Evolutionary conservation across 2,113 vertebrate genomes (phyloP).

Genomic region (Microcebus lehilahytsara): DNA sequence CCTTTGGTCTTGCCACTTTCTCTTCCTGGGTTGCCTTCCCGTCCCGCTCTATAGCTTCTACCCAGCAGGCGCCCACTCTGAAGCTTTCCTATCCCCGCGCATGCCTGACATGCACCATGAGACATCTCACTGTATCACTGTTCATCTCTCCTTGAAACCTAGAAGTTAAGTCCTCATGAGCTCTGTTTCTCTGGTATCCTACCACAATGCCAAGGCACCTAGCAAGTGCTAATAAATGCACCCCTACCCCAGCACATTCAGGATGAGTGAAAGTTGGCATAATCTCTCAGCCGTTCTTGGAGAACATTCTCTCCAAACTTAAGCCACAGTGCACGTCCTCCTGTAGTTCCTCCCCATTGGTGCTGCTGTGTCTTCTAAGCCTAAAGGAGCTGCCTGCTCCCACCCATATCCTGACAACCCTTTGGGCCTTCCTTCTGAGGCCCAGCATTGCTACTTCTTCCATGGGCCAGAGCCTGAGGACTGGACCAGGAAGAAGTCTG

Average conservation of each 20-base stretch:
- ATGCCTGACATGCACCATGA: no score
- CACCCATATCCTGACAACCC: neutral
- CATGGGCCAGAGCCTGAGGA: neutral
- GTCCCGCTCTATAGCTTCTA: neutral
- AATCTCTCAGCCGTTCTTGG: neutral
- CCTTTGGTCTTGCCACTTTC: neutral
- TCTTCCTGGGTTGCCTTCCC: neutral
- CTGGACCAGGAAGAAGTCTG: neutral
- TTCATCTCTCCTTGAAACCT: neutral
- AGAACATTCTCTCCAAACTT: neutral
- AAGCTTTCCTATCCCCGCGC: neutral
- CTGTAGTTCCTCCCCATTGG: neutral
- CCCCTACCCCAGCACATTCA: rapidly evolving
- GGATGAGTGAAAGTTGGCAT: neutral
- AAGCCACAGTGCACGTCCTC: neutral
- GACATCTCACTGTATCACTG: no score
- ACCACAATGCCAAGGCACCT: neutral
- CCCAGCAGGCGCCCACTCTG: neutral
- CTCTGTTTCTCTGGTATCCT: neutral
- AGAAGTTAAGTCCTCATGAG: neutral
- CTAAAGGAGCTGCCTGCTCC: neutral
- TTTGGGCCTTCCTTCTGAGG: neutral
- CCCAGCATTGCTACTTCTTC: neutral
- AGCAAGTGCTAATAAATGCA: neutral
- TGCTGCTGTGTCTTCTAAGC: neutral